phyloP scores from a whole-genome alignment of 2,888 invertebrate species.

The Enchytraeus crypticus region DNA sequence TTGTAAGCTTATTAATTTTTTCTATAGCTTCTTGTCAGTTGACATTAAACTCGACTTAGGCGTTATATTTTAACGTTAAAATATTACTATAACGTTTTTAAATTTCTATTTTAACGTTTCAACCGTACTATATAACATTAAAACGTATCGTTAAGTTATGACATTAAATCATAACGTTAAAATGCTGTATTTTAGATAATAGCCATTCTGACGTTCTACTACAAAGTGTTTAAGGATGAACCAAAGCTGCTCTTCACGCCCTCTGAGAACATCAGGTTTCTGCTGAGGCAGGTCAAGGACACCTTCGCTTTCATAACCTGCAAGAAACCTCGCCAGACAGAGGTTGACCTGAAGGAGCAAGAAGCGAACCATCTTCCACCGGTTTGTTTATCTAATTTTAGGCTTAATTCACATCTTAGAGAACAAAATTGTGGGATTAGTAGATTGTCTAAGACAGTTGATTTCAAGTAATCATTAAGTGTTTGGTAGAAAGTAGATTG shows the following conservation, averaged over 20 bases:
- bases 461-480: no score
- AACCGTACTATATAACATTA: no score
- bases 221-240: conserved; percentile 32
- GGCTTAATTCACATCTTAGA: not conserved
- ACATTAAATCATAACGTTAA: no score
- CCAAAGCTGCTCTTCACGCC: conserved; percentile 33
- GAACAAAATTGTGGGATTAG: not conserved
- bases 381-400: conserved; percentile 29
- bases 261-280: conserved; percentile 33
- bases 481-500: no score
- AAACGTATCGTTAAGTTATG: no score
- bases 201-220: conserved; percentile 36
- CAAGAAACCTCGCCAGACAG: conserved; percentile 12
- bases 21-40: no score
- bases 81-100: no score
- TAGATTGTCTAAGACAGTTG: no score
- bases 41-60: no score
- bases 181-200: conserved; percentile 37
- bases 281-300: conserved; percentile 27
- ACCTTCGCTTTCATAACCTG: conserved; percentile 22
- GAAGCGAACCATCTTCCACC: conserved; percentile 34
- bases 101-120: no score
- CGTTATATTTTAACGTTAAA: no score
- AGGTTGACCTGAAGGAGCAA: conserved; percentile 17
- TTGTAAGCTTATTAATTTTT: no score